Evolutionary conservation across 2,797 vertebrate species (phyloP).

Genomic region (Hydrophis major): DNA sequence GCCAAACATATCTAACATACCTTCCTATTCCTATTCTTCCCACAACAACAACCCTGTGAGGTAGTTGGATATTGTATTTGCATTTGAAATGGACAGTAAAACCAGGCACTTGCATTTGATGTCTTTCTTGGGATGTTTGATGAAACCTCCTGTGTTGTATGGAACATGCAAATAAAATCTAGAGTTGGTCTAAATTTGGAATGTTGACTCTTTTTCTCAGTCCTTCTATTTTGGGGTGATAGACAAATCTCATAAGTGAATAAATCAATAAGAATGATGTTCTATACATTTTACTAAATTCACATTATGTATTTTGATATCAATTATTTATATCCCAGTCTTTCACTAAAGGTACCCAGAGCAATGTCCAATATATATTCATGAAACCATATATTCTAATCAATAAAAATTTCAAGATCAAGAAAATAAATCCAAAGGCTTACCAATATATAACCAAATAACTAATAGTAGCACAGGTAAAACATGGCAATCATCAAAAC

Average conservation of each 20-base stretch:
- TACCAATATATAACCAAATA: neutral
- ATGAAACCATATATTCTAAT: neutral
- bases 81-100: neutral
- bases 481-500: neutral
- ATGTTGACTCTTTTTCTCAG: neutral
- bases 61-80: neutral
- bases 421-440: neutral
- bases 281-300: neutral
- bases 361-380: neutral
- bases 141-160: neutral
- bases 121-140: neutral
- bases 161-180: neutral
- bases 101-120: constrained; percentile 16
- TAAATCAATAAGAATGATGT: neutral
- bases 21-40: neutral
- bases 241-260: neutral
- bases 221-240: neutral
- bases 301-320: neutral
- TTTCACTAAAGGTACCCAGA: neutral
- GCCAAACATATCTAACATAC: neutral
- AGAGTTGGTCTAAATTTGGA: neutral
- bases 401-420: neutral
- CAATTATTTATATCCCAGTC: neutral
- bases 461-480: neutral
- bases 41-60: neutral